Evolutionary conservation across 2,888 invertebrate species (phyloP), one percentile per base, ranked within the genome.

Genomic region (Xestia sexstrigata): DNA sequence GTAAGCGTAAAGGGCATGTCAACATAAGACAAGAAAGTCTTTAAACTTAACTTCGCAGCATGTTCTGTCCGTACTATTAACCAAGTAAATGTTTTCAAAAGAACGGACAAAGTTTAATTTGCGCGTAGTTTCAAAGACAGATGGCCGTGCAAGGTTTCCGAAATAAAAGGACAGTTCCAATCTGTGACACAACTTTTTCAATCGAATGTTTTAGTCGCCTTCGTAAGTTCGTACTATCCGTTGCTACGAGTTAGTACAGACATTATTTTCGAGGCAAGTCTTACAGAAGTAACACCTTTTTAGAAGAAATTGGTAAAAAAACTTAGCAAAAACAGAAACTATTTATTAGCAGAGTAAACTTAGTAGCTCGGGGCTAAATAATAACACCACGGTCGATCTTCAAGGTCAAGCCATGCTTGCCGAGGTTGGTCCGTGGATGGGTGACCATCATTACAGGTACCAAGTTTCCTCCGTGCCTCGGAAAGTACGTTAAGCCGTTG

Each of bases 181-280:
- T 80, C 62, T 35, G 69, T 69, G 86, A 74, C 88, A 75, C 1
- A 88, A 86, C 86, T 86, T 86, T 88, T 88, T 83, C 83, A 86
- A 86, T 86, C 69, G 65, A 81, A 86, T 77, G 74, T 75, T 82
- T 74, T 52, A 39, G 69, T 75, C 63, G 70, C 49, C 35, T 63
- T 66, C 35, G 20, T 20, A 35, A 62, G 30, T 62, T 65, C 5
- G 42, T 62, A 60, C 45, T 68, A 67, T 26, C 23, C 1, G 55
- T 71, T 20, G 15, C 20, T 49, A n/a, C 26, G 11, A 30, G 20
- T 58, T 35, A 17, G 20, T 39, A 58, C 4, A 17, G 58, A 30
- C 26, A 66, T 75, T 70, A 67, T 65, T 47, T 69, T 70, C 13
- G 45, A 17, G n/a, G 30, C 45, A 62, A 52, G 26, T 30, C 39